Evolutionary conservation across 2,113 vertebrate genomes (phyloP).

Genomic region (Phrynosoma blainvillii): DNA sequence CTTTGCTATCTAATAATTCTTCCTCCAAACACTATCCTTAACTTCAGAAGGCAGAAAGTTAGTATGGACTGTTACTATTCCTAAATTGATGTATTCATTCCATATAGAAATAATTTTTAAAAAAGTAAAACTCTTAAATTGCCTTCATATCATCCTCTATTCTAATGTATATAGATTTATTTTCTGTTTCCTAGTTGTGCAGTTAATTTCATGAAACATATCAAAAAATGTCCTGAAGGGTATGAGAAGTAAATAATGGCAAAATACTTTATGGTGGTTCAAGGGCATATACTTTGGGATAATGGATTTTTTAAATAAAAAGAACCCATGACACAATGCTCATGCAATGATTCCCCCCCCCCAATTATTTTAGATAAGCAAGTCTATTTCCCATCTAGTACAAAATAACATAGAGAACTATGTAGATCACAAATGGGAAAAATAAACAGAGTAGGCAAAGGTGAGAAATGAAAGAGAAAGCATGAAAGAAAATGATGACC

Average conservation of each 20-base stretch:
- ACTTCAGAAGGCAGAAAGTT: conserved; percentile 17
- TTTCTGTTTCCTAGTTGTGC: conserved; percentile 23
- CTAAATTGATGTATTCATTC: conserved; percentile 11
- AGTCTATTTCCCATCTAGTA: not conserved
- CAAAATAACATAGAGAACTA: conserved; percentile 9
- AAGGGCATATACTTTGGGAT: conserved; percentile 14
- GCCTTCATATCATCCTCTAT: not conserved
- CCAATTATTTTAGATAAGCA: conserved; percentile 8
- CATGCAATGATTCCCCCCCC: not conserved
- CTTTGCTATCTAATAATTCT: conserved; percentile 35
- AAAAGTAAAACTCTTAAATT: not conserved
- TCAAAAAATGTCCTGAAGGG: not conserved
- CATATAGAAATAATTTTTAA: conserved; percentile 27
- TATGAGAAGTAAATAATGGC: not conserved
- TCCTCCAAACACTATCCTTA: conserved; percentile 35
- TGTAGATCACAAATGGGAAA: not conserved
- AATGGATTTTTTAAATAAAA: conserved; percentile 1
- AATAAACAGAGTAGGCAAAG: not conserved
- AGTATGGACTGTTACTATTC: conserved; percentile 33
- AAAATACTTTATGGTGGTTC: conserved; percentile 6
- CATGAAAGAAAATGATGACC: not conserved
- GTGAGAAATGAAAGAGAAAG: not conserved
- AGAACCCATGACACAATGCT: not conserved
- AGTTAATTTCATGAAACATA: not conserved
- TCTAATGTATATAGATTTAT: conserved; percentile 8